Evolutionary conservation across 1,140 invertebrate species (phyloP).

Genomic region (Vollenhovia emeryi): DNA sequence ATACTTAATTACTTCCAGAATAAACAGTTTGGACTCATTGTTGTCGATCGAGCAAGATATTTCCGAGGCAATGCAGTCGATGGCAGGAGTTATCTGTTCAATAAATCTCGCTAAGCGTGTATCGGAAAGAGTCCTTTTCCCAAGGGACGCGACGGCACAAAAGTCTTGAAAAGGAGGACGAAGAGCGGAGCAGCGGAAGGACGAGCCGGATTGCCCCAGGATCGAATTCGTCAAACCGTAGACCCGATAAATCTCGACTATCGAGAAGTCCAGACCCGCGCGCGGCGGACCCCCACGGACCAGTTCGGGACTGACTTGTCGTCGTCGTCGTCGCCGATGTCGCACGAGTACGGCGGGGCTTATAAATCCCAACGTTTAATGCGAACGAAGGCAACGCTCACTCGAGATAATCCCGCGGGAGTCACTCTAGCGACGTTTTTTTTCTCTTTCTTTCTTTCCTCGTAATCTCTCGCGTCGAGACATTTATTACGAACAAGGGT

Average conservation of each 20-base stretch:
- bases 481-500: constrained; percentile 65
- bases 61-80: constrained; percentile 30
- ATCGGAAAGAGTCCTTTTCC: constrained; percentile 45
- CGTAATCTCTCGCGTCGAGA: constrained; percentile 58
- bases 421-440: constrained; percentile 8
- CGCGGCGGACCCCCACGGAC: constrained; percentile 15
- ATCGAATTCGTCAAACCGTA: constrained; percentile 59
- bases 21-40: not conserved
- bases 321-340: constrained; percentile 9
- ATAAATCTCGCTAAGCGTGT: constrained; percentile 51
- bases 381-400: constrained; percentile 32
- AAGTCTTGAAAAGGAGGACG: constrained; percentile 45
- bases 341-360: constrained; percentile 35
- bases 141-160: constrained; percentile 22
- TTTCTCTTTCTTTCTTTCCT: constrained; percentile 10
- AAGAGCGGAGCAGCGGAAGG: not conserved
- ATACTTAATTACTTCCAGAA: constrained; percentile 1
- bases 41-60: constrained; percentile 15
- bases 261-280: constrained; percentile 15
- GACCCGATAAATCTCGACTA: constrained; percentile 69
- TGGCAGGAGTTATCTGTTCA: constrained; percentile 50
- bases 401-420: constrained; percentile 54
- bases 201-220: constrained; percentile 23
- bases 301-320: constrained; percentile 32
- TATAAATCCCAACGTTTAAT: constrained; percentile 69